These are phyloP conservation scores for Drosophila rufa DNA, from an alignment of 1,140 invertebrate species.

Conservation along the genomic window DNA sequence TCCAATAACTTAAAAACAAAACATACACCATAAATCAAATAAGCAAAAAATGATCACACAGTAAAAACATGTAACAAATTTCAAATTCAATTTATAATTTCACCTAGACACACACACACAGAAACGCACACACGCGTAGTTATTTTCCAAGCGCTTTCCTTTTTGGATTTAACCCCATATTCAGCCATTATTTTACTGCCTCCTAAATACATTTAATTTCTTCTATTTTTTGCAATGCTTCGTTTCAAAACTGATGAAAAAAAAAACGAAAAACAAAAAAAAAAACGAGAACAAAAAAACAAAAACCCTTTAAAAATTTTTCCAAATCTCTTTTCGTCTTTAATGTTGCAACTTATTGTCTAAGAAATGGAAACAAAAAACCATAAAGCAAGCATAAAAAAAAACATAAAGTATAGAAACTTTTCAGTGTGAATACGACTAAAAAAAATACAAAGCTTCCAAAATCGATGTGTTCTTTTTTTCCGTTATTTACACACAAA, in stretches of 20 bases:
- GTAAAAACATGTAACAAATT: conserved; percentile 35
- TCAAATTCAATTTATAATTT: conserved; percentile 28
- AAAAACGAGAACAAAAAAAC: conserved; percentile 20
- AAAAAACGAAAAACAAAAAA: background rate
- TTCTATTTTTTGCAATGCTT: conserved; percentile 14
- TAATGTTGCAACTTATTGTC: conserved; percentile 85
- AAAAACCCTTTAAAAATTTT: conserved; percentile 64
- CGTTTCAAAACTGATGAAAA: conserved; percentile 24
- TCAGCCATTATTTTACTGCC: background rate
- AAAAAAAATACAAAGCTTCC: conserved; percentile 15
- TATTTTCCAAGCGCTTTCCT: conserved; percentile 27
- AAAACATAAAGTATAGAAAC: conserved; percentile 40
- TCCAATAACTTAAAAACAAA: background rate
- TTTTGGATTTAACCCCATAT: background rate
- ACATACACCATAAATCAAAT: conserved; percentile 5
- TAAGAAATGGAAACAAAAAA: conserved; percentile 72
- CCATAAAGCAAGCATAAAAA: conserved; percentile 44
- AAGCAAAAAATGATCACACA: conserved; percentile 22
- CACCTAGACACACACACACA: conserved; percentile 14
- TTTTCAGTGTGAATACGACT: conserved; percentile 60
- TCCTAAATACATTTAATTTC: conserved; percentile 6
- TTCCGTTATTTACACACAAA: conserved; percentile 40
- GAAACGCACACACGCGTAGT: conserved; percentile 19
- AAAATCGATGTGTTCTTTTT: conserved; percentile 45
- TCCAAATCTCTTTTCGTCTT: conserved; percentile 83